phyloP scores from a whole-genome alignment of 2,888 invertebrate species.

The Monopis laevigella region DNA sequence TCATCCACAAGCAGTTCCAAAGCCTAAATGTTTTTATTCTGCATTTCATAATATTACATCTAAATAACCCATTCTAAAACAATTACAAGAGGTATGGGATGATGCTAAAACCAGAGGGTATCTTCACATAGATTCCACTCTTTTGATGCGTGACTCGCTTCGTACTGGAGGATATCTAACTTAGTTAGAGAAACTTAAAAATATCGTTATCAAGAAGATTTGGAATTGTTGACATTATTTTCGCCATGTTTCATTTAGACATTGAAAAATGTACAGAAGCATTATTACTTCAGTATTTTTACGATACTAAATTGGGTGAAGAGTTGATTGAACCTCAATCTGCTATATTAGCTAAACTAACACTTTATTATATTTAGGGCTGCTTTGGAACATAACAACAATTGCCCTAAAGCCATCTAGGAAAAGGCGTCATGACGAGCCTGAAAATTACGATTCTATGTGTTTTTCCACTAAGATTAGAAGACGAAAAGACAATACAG shows the following conservation, averaged over 20 bases:
- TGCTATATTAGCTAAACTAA: conserved; percentile 76
- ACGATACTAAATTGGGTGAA: conserved; percentile 72
- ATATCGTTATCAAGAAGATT: conserved; percentile 75
- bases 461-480: conserved; percentile 70
- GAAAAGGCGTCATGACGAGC: conserved; percentile 71
- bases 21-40: conserved; percentile 69
- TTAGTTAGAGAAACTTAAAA: conserved; percentile 79
- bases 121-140: conserved; percentile 85
- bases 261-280: conserved; percentile 87
- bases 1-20: conserved; percentile 77
- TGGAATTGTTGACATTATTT: conserved; percentile 86
- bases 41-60: conserved; percentile 78
- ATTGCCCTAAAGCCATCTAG: conserved; percentile 60
- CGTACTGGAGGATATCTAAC: conserved; percentile 86
- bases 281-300: conserved; percentile 77
- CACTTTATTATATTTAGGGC: conserved; percentile 79
- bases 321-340: conserved; percentile 83
- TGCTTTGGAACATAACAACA: conserved; percentile 69
- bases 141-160: conserved; percentile 81
- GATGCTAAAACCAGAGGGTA: conserved; percentile 79
- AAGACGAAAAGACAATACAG: conserved; percentile 70
- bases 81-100: conserved; percentile 77
- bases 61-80: conserved; percentile 78
- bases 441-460: conserved; percentile 68
- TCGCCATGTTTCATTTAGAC: conserved; percentile 90